Evolutionary conservation across 2,888 invertebrate genomes (phyloP).

Genomic region (Tolmerus cingulatus): DNA sequence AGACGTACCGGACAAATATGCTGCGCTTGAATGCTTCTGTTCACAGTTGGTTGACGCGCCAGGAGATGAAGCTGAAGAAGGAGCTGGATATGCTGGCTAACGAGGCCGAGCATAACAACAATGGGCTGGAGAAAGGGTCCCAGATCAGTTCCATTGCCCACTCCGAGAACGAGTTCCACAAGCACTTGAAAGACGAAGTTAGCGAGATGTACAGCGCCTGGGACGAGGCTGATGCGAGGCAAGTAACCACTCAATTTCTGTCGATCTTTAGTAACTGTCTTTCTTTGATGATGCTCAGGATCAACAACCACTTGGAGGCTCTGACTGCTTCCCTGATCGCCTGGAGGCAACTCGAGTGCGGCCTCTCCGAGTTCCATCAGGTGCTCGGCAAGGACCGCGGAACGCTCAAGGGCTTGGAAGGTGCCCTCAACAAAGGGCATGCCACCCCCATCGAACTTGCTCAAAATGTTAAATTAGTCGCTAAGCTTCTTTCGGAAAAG

Average conservation of each 20-base stretch:
- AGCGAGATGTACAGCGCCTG: conserved; percentile 75
- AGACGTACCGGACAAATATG: conserved; percentile 64
- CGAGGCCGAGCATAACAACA: conserved; percentile 50
- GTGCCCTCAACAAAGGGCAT: conserved; percentile 61
- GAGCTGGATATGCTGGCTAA: conserved; percentile 56
- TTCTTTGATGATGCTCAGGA: conserved; percentile 64
- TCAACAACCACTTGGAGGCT: conserved; percentile 75
- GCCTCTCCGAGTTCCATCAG: conserved; percentile 78
- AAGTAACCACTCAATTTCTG: conserved; percentile 54
- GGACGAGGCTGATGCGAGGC: conserved; percentile 76
- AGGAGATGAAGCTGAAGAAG: conserved; percentile 60
- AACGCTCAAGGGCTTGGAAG: conserved; percentile 61
- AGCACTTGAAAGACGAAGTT: conserved; percentile 72
- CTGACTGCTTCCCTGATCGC: conserved; percentile 75
- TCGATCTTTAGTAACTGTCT: background rate
- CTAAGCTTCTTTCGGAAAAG: conserved; percentile 62
- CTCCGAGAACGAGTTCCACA: conserved; percentile 62
- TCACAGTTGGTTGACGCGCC: conserved; percentile 64
- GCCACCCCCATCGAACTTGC: conserved; percentile 60
- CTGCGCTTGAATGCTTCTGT: conserved; percentile 64
- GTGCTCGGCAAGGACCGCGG: conserved; percentile 75
- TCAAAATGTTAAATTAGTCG: conserved; percentile 63
- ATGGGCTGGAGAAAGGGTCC: conserved; percentile 49
- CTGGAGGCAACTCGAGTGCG: conserved; percentile 80
- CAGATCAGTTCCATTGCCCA: conserved; percentile 55